phyloP scores from a whole-genome alignment of 2,888 invertebrate genomes.

The Synanthedon tipuliformis region DNA sequence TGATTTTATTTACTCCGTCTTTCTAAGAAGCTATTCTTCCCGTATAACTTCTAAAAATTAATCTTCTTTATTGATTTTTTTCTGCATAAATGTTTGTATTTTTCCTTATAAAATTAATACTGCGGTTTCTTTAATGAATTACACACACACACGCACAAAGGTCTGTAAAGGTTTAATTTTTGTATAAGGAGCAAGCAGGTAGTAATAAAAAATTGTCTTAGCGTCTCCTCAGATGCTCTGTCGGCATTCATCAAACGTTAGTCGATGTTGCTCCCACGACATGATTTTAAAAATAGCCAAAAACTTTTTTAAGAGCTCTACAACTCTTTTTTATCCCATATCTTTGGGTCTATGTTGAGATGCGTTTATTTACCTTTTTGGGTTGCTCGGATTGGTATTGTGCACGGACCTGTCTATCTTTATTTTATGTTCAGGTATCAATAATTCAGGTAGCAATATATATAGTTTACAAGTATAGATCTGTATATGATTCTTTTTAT shows the following conservation, averaged over 20 bases:
- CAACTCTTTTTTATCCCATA: constrained; percentile 9
- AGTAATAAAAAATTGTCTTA: constrained; percentile 51
- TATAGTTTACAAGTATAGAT: too few relatives aligned
- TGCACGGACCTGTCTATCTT: not conserved
- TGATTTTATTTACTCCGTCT: too few relatives aligned
- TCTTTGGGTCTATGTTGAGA: constrained; percentile 6
- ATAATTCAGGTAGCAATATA: not conserved
- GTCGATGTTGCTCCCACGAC: constrained; percentile 50
- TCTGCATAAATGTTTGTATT: too few relatives aligned
- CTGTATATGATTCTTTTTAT: too few relatives aligned
- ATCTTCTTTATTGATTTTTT: too few relatives aligned
- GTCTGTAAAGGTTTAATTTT: constrained; percentile 53
- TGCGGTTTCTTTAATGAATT: constrained; percentile 46
- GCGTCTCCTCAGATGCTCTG: constrained; percentile 24
- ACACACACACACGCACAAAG: constrained; percentile 17
- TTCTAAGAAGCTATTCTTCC: too few relatives aligned
- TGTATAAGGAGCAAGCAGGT: constrained; percentile 51
- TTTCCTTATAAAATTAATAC: not conserved
- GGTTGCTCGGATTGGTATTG: constrained; percentile 5
- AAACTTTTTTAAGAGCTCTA: constrained; percentile 34
- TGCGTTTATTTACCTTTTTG: constrained; percentile 9
- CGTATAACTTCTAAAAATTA: too few relatives aligned
- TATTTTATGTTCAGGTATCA: not conserved
- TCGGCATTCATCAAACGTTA: constrained; percentile 50
- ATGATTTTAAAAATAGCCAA: constrained; percentile 52